Evolutionary conservation across 2,888 invertebrate genomes (phyloP).

Genomic region (Drosophila differens): DNA sequence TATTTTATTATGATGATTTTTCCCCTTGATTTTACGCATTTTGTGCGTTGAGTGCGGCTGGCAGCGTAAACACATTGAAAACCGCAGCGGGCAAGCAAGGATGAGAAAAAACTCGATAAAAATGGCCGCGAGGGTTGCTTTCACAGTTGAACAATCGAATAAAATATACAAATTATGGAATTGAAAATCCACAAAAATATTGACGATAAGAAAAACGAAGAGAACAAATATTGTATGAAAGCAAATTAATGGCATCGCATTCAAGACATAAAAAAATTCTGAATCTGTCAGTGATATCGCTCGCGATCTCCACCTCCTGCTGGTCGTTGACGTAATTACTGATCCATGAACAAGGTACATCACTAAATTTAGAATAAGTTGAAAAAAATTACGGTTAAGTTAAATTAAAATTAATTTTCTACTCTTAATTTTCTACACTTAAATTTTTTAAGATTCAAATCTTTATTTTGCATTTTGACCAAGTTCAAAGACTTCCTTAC

Average conservation of each 20-base stretch:
- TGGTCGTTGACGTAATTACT: neutral
- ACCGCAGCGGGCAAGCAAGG: slow-evolving; percentile 33
- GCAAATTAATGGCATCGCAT: neutral
- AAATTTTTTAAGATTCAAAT: neutral
- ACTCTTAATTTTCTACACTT: neutral
- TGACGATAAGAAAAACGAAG: neutral
- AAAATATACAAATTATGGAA: neutral
- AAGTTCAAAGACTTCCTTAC: neutral
- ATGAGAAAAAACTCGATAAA: neutral
- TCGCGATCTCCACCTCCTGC: neutral
- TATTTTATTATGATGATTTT: slow-evolving; percentile 70
- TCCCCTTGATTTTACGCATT: slow-evolving; percentile 61
- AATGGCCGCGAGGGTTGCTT: slow-evolving; percentile 22
- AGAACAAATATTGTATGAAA: neutral
- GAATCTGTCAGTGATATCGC: neutral
- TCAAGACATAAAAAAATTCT: neutral
- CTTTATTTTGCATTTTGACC: neutral
- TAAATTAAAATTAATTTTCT: neutral
- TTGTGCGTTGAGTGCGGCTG: slow-evolving; percentile 56
- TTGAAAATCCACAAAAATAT: neutral
- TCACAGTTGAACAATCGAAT: neutral
- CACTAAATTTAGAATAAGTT: neutral
- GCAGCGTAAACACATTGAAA: slow-evolving; percentile 36
- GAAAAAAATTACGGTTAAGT: neutral
- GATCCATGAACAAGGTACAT: neutral